phyloP scores from a whole-genome alignment of 2,113 vertebrate genomes.

The Neogobius melanostomus region DNA sequence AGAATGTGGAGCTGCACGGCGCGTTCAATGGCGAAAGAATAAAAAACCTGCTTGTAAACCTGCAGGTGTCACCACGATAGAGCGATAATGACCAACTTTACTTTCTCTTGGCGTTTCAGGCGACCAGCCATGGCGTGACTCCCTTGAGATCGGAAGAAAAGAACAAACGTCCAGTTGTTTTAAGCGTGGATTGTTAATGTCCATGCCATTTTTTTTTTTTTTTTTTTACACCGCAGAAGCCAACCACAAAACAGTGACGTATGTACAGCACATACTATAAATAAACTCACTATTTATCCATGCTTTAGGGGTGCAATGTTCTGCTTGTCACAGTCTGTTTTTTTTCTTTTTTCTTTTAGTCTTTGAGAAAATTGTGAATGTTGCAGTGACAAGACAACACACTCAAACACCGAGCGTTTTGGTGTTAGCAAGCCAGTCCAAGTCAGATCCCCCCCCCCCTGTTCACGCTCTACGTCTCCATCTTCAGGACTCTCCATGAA shows the following conservation, averaged over 20 bases:
- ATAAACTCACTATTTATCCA: constrained; percentile 78
- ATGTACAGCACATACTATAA: constrained; percentile 71
- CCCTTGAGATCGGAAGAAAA: constrained; percentile 85
- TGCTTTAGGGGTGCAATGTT: constrained; percentile 78
- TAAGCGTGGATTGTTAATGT: constrained; percentile 32
- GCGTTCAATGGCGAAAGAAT: constrained; percentile 69
- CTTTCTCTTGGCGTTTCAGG: constrained; percentile 80
- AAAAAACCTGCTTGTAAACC: constrained; percentile 56
- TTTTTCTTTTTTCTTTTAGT: constrained; percentile 70
- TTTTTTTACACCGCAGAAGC: constrained; percentile 52
- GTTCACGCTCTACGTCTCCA: constrained; percentile 35
- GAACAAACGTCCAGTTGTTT: constrained; percentile 60
- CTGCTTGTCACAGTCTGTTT: constrained; percentile 49
- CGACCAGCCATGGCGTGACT: constrained; percentile 98
- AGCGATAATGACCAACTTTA: constrained; percentile 63
- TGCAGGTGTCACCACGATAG: constrained; percentile 81
- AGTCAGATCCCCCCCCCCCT: constrained; percentile 52
- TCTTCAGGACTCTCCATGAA: constrained; percentile 23
- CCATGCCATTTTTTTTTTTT: constrained; percentile 51
- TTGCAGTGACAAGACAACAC: constrained; percentile 67
- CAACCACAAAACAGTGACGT: constrained; percentile 78
- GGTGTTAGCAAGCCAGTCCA: constrained; percentile 69
- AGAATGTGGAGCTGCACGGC: constrained; percentile 3
- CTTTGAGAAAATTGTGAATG: constrained; percentile 69
- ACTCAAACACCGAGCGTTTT: constrained; percentile 61